phyloP scores from a whole-genome alignment of 2,113 vertebrate genomes.

The Sceloporus undulatus region DNA sequence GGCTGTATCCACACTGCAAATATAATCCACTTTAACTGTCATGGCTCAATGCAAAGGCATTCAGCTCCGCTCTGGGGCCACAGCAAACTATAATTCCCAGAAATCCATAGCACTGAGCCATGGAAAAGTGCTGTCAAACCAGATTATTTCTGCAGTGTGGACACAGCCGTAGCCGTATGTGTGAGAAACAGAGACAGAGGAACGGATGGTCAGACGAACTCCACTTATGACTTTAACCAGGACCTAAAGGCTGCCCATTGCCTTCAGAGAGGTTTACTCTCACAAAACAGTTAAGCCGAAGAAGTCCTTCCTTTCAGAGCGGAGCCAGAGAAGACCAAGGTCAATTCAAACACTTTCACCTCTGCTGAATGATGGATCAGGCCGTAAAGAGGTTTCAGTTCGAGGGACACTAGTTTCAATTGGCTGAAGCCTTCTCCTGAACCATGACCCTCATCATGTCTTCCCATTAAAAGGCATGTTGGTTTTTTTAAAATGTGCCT shows the following conservation, averaged over 20 bases:
- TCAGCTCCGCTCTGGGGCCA: too few species aligned
- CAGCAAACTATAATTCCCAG: too few species aligned
- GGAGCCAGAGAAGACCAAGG: background rate
- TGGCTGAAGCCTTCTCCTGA: conserved; percentile 48
- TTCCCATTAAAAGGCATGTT: conserved; percentile 28
- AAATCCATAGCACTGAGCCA: too few species aligned
- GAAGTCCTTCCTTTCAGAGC: background rate
- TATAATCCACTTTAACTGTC: too few species aligned
- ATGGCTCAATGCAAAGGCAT: too few species aligned
- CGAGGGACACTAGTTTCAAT: background rate
- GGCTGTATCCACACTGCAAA: background rate
- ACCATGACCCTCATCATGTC: conserved; percentile 51
- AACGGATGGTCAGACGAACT: background rate
- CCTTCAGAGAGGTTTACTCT: too few species aligned
- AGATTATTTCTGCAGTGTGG: too few species aligned
- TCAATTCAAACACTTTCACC: background rate
- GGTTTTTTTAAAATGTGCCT: background rate
- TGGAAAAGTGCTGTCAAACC: too few species aligned
- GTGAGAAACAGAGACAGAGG: background rate
- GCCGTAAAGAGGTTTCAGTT: background rate
- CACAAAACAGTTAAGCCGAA: background rate
- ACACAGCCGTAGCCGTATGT: background rate
- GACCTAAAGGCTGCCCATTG: background rate
- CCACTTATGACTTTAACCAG: too few species aligned
- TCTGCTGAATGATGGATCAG: background rate